Evolutionary conservation across 2,888 invertebrate genomes (phyloP).

Genomic region (Caenorhabditis wallacei): DNA sequence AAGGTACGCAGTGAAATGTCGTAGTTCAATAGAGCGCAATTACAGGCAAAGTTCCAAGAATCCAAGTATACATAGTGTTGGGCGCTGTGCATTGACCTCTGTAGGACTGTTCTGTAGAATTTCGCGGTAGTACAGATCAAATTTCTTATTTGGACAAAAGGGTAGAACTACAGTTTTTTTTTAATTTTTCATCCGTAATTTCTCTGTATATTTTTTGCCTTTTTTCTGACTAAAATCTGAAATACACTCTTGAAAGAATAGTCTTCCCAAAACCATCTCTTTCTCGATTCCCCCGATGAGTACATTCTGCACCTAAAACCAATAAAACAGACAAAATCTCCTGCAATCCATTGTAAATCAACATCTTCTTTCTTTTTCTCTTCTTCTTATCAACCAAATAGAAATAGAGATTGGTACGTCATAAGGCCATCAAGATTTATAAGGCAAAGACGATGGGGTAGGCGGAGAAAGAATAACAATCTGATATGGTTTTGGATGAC

Average conservation of each 20-base stretch:
- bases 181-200: no score
- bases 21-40: no score
- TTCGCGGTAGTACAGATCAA: no score
- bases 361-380: not conserved
- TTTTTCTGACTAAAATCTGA: no score
- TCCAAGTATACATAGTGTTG: no score
- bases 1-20: no score
- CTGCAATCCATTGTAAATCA: not conserved
- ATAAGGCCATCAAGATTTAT: constrained; percentile 24
- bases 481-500: not conserved
- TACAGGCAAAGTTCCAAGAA: no score
- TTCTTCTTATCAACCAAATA: constrained; percentile 5
- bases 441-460: not conserved
- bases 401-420: constrained; percentile 9
- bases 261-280: not conserved
- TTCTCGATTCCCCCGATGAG: not conserved
- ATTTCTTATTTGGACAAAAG: no score
- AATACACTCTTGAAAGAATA: not conserved
- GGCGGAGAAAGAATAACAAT: not conserved
- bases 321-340: not conserved
- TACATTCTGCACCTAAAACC: constrained; percentile 5
- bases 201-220: not conserved
- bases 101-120: no score
- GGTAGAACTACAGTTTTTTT: no score
- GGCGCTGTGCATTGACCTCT: no score